phyloP scores from a whole-genome alignment of 2,113 vertebrate genomes.

The Empidonax traillii region DNA sequence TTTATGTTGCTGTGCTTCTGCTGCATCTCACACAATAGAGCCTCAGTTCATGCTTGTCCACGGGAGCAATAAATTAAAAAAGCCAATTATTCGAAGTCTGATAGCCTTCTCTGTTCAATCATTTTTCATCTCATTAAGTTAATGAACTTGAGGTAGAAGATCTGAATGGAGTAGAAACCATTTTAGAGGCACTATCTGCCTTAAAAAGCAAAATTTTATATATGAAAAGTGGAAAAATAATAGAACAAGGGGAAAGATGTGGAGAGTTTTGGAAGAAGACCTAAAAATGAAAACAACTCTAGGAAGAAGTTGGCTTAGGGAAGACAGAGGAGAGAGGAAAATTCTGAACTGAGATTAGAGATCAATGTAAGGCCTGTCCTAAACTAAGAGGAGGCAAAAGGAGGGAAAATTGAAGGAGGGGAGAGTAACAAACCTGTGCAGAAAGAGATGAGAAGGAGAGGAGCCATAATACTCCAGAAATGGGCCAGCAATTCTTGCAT shows the following conservation, averaged over 20 bases:
- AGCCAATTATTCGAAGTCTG: conserved; percentile 43
- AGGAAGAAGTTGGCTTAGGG: background rate
- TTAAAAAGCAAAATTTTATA: background rate
- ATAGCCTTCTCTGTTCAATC: background rate
- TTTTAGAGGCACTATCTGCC: background rate
- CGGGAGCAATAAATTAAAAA: conserved; percentile 36
- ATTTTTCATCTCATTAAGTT: conserved; percentile 46
- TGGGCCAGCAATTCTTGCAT: too few species aligned
- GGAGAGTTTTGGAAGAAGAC: background rate
- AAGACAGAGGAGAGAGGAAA: background rate
- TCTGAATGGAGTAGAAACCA: background rate
- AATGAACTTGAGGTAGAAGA: conserved; percentile 36
- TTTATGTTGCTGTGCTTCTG: conserved; percentile 33
- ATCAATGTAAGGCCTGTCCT: background rate
- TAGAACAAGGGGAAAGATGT: background rate
- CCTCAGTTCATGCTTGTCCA: conserved; percentile 21
- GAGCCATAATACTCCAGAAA: too few species aligned
- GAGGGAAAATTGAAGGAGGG: background rate
- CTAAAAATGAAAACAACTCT: background rate
- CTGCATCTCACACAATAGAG: background rate
- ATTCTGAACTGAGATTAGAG: background rate
- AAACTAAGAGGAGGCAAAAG: background rate
- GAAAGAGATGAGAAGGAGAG: too few species aligned
- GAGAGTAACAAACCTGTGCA: background rate
- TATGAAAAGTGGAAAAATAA: background rate